phyloP scores from a whole-genome alignment of 2,797 vertebrate species.

The Enteromius unitaeniatus region DNA sequence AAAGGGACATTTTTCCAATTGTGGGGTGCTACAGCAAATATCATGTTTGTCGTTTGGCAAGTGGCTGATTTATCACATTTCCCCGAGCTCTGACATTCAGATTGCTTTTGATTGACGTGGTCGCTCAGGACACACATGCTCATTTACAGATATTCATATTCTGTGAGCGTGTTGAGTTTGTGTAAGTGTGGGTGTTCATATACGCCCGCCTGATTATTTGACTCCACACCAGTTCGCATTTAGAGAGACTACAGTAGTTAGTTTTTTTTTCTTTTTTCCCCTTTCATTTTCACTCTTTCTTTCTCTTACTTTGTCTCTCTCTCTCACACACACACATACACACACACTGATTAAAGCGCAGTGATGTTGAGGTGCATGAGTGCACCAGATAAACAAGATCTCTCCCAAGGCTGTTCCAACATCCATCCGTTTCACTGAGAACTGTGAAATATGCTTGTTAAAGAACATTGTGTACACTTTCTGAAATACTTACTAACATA shows the following conservation, averaged over 20 bases:
- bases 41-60: constrained; percentile 79
- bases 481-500: background rate
- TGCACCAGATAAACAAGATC: constrained; percentile 30
- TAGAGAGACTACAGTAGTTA: background rate
- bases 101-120: constrained; percentile 77
- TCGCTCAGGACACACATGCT: constrained; percentile 34
- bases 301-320: constrained; percentile 49
- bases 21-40: constrained; percentile 71
- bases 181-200: constrained; percentile 24
- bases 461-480: background rate
- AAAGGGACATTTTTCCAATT: constrained; percentile 80
- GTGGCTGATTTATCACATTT: constrained; percentile 79
- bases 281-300: constrained; percentile 51
- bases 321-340: background rate
- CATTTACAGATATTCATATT: constrained; percentile 43
- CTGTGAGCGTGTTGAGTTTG: constrained; percentile 22
- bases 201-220: background rate
- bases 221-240: constrained; percentile 24
- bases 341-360: constrained; percentile 4
- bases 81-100: constrained; percentile 76
- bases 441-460: background rate
- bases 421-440: background rate
- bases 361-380: constrained; percentile 24
- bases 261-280: background rate
- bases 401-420: constrained; percentile 17